Conservation (phyloP, 2,888 invertebrate species). For the Therioaphis trifolii region DNA sequence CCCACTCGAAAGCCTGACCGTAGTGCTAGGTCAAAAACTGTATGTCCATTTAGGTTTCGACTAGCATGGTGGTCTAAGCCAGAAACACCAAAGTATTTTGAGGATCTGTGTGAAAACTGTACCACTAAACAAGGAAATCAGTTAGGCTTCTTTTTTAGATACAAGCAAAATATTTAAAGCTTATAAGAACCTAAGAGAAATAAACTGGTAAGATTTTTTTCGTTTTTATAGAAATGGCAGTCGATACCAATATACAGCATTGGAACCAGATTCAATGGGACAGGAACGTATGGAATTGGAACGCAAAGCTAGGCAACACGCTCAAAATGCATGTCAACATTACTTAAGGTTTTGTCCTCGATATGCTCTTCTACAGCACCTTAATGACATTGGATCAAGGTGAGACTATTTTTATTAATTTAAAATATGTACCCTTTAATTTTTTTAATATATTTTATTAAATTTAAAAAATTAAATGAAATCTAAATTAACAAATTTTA, state of each 20-base stretch:
- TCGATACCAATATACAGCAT: conserved; percentile 77
- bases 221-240: conserved; percentile 69
- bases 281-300: conserved; percentile 76
- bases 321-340: conserved; percentile 76
- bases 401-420: neutral
- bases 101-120: conserved; percentile 31
- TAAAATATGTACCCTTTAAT: neutral
- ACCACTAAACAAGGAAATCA: neutral
- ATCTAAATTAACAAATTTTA: conserved; percentile 67
- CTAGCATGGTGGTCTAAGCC: conserved; percentile 30
- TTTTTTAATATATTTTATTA: neutral
- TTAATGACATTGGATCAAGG: conserved; percentile 78
- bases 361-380: conserved; percentile 82
- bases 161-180: neutral
- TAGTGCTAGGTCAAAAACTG: neutral
- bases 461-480: neutral
- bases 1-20: conserved; percentile 16
- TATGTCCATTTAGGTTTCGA: conserved; percentile 50
- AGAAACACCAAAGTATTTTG: conserved; percentile 9
- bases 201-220: neutral
- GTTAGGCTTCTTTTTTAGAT: neutral
- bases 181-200: no score
- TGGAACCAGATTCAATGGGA: conserved; percentile 73
- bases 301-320: conserved; percentile 75
- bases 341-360: conserved; percentile 76